These are phyloP conservation scores for Dicycla oo DNA, from an alignment of 2,888 invertebrate species.

Conservation along the genomic window DNA sequence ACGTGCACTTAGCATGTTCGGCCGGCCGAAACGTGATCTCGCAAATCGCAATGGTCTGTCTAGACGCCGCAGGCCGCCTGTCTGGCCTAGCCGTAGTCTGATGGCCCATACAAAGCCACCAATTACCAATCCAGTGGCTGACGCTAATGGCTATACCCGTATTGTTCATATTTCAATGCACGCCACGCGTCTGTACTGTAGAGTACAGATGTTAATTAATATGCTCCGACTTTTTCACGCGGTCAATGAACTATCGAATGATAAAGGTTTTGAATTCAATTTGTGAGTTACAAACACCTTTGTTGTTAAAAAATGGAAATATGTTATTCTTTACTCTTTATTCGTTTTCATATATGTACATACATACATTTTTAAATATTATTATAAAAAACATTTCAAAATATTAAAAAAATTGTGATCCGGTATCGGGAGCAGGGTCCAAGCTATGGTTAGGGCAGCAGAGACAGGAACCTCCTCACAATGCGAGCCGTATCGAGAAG, in stretches of 20 bases:
- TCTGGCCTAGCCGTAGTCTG: slow-evolving; percentile 77
- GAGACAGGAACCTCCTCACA: too few species aligned
- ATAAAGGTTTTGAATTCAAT: slow-evolving; percentile 58
- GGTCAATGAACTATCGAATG: slow-evolving; percentile 59
- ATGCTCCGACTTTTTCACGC: slow-evolving; percentile 56
- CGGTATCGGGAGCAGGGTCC: too few species aligned
- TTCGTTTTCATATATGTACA: too few species aligned
- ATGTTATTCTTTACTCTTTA: neutral
- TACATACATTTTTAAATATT: too few species aligned
- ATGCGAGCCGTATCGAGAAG: too few species aligned
- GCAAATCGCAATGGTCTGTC: slow-evolving; percentile 84
- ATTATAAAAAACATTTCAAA: too few species aligned
- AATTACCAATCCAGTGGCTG: slow-evolving; percentile 77
- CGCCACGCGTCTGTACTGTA: slow-evolving; percentile 44
- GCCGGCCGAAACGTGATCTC: slow-evolving; percentile 88
- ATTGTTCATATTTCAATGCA: slow-evolving; percentile 70
- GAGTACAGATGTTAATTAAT: slow-evolving; percentile 65
- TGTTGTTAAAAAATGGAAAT: slow-evolving; percentile 3
- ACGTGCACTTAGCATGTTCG: slow-evolving; percentile 88
- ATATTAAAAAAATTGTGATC: too few species aligned
- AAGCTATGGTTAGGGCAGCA: too few species aligned
- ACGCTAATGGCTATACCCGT: slow-evolving; percentile 64
- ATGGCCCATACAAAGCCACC: slow-evolving; percentile 81
- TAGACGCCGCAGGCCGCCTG: slow-evolving; percentile 84
- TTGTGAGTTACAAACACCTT: slow-evolving; percentile 18